A percentile compares a stretch with the other conserved stretches of the same genome.
These are phyloP conservation scores for Trissonchulus latispiculum DNA, from an alignment of 2,888 invertebrate species.

Conservation along the genomic window DNA sequence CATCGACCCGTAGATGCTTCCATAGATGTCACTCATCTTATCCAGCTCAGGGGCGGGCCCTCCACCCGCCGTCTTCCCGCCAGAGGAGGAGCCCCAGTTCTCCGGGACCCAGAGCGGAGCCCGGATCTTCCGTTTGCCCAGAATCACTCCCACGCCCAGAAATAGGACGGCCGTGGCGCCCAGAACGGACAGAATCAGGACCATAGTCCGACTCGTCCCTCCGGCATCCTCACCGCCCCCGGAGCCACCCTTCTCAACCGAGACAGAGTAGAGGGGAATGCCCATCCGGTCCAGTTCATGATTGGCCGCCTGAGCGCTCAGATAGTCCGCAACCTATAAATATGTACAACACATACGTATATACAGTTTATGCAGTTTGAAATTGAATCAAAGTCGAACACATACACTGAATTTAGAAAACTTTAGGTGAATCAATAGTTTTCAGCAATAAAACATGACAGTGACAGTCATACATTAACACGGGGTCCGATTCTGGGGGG, in stretches of 20 bases:
- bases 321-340: constrained; percentile 29
- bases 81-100: too few relatives aligned
- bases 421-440: too few relatives aligned
- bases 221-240: neutral
- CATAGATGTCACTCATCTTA: neutral
- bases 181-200: constrained; percentile 15
- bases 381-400: too few relatives aligned
- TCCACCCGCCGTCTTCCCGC: neutral
- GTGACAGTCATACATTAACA: too few relatives aligned
- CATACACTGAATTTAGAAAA: too few relatives aligned
- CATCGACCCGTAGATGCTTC: neutral
- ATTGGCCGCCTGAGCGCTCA: constrained; percentile 34
- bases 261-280: constrained; percentile 21
- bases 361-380: too few relatives aligned
- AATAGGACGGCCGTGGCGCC: constrained; percentile 15
- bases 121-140: constrained; percentile 23
- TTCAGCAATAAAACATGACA: too few relatives aligned
- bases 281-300: constrained; percentile 25
- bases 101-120: constrained; percentile 26
- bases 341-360: too few relatives aligned
- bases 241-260: constrained; percentile 3
- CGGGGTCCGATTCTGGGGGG: too few relatives aligned
- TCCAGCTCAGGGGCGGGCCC: neutral
- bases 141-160: constrained; percentile 19
- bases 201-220: neutral